A percentile compares a stretch with the other conserved stretches of the same genome.
Evolutionary conservation across 1,140 invertebrate genomes (phyloP).

Genomic region (Ruditapes philippinarum): DNA sequence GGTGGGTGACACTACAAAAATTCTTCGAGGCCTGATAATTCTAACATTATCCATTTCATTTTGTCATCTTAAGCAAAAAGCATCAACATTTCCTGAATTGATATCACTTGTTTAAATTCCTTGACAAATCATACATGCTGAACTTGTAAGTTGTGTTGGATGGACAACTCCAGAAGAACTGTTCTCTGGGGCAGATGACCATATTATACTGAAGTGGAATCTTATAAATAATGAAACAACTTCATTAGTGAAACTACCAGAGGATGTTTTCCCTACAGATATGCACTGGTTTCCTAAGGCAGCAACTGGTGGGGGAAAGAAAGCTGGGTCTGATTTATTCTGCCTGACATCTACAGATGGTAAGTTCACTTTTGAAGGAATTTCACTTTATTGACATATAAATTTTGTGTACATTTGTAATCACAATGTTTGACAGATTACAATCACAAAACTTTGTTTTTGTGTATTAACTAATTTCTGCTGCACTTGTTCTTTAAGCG

Average conservation of each 20-base stretch:
- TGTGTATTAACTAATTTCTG: too few species aligned
- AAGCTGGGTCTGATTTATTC: conserved; percentile 93
- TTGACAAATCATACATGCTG: conserved; percentile 88
- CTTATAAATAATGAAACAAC: conserved; percentile 91
- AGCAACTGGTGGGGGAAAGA: conserved; percentile 89
- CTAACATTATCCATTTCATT: too few species aligned
- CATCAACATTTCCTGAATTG: too few species aligned
- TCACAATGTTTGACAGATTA: too few species aligned
- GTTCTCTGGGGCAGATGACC: conserved; percentile 97
- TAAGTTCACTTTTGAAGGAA: too few species aligned
- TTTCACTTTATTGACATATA: too few species aligned
- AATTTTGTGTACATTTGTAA: too few species aligned
- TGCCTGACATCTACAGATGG: conserved; percentile 97
- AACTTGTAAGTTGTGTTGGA: conserved; percentile 94
- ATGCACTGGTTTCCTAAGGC: conserved; percentile 93
- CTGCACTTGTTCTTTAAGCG: too few species aligned
- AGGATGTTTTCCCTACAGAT: conserved; percentile 95
- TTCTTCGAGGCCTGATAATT: too few species aligned
- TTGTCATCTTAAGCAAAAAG: too few species aligned
- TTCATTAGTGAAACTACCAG: conserved; percentile 92
- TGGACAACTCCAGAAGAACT: conserved; percentile 98
- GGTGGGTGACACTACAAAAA: too few species aligned
- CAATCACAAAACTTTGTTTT: too few species aligned
- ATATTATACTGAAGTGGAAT: conserved; percentile 96
- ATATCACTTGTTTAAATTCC: conserved; percentile 66